These are phyloP conservation scores for Acanthornis magna DNA, from an alignment of 2,797 vertebrate genomes.

Conservation along the genomic window DNA sequence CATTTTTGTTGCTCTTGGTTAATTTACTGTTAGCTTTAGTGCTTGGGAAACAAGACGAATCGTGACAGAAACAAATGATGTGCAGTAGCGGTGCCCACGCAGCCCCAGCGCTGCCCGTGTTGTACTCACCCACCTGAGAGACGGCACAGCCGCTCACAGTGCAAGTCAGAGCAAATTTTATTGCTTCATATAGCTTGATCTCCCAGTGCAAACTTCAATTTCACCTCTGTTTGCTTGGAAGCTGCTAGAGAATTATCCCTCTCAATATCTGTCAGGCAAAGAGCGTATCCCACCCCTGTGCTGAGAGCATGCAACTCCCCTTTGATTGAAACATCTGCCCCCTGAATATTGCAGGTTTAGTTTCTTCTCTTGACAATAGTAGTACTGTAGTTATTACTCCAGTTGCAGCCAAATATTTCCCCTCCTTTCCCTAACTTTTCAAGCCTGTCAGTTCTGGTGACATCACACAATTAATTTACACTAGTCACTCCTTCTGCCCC, in stretches of 20 bases:
- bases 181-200: background rate
- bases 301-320: background rate
- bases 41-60: background rate
- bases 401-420: background rate
- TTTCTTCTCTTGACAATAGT: background rate
- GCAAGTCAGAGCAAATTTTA: background rate
- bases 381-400: background rate
- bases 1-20: background rate
- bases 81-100: background rate
- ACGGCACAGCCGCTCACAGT: rapidly evolving
- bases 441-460: background rate
- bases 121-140: background rate
- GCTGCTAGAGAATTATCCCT: background rate
- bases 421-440: background rate
- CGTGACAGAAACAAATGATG: background rate
- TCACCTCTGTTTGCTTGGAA: background rate
- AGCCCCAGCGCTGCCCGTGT: rapidly evolving
- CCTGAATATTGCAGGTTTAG: background rate
- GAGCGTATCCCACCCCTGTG: background rate
- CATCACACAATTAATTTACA: background rate
- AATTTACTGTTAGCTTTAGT: background rate
- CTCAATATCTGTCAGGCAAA: background rate
- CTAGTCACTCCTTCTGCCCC: background rate
- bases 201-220: background rate
- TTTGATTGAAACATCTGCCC: background rate